Percentiles rank a stretch among this genome's conserved stretches.
phyloP scores from a whole-genome alignment of 2,888 invertebrate species.

The Eilema sororculum region DNA sequence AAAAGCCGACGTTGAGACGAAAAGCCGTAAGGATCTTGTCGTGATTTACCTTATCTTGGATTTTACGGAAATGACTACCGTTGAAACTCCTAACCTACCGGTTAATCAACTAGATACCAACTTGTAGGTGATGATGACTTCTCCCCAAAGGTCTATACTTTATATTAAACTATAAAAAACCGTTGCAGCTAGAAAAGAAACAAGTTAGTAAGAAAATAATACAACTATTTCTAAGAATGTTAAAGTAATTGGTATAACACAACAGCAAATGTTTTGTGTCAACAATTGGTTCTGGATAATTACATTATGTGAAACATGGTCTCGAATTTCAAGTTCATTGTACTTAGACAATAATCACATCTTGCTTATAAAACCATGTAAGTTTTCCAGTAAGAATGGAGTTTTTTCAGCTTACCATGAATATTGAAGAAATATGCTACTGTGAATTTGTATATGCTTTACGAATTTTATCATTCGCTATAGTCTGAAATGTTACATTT shows the following conservation, averaged over 20 bases:
- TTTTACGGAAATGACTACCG: no score
- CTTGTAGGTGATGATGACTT: no score
- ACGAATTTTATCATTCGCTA: neutral
- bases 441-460: neutral
- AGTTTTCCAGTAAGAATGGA: conserved; percentile 10
- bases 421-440: neutral
- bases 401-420: conserved; percentile 7
- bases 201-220: neutral
- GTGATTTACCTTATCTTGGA: no score
- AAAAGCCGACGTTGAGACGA: no score
- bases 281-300: conserved; percentile 13
- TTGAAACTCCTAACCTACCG: no score
- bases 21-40: no score
- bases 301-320: conserved; percentile 5
- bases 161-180: no score
- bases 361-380: conserved; percentile 14
- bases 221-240: conserved; percentile 1
- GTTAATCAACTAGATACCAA: no score
- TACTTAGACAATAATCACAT: conserved; percentile 21
- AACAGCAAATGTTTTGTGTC: conserved; percentile 1
- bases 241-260: conserved; percentile 2
- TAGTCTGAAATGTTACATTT: neutral
- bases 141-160: no score
- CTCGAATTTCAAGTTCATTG: conserved; percentile 25
- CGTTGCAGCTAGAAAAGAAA: no score